Evolutionary conservation across 2,113 vertebrate genomes (phyloP).

Genomic region (Phalacrocorax carbo): DNA sequence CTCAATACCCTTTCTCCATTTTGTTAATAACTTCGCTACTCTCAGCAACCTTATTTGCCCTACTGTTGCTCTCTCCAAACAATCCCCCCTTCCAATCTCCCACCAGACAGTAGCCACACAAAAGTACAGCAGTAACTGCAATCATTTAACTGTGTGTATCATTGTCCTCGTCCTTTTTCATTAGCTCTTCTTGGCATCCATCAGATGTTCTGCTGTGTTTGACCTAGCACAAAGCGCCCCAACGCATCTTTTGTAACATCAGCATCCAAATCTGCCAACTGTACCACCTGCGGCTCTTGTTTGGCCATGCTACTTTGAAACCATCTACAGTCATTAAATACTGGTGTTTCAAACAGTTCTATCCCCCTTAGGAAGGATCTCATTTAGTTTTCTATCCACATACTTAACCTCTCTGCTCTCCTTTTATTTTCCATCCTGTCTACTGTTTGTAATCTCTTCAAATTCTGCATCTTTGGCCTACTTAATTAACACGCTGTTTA

Average conservation of each 20-base stretch:
- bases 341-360: neutral
- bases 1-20: neutral
- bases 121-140: neutral
- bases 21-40: neutral
- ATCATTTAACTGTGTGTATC: neutral
- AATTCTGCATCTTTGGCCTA: neutral
- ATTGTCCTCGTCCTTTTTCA: neutral
- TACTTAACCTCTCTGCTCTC: neutral
- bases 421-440: neutral
- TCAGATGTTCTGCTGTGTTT: neutral
- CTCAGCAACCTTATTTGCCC: neutral
- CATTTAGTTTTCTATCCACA: neutral
- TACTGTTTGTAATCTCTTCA: neutral
- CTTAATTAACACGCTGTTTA: neutral
- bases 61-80: neutral
- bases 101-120: neutral
- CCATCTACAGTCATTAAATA: neutral
- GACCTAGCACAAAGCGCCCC: neutral
- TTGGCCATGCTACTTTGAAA: neutral
- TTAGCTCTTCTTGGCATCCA: neutral
- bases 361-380: neutral
- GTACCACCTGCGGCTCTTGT: neutral
- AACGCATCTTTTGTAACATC: neutral
- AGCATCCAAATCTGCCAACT: neutral
- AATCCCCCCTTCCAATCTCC: neutral